Evolutionary conservation across 2,797 vertebrate genomes (phyloP), one percentile per base, ranked within the genome.

Genomic region (Poeciliopsis turneri): DNA sequence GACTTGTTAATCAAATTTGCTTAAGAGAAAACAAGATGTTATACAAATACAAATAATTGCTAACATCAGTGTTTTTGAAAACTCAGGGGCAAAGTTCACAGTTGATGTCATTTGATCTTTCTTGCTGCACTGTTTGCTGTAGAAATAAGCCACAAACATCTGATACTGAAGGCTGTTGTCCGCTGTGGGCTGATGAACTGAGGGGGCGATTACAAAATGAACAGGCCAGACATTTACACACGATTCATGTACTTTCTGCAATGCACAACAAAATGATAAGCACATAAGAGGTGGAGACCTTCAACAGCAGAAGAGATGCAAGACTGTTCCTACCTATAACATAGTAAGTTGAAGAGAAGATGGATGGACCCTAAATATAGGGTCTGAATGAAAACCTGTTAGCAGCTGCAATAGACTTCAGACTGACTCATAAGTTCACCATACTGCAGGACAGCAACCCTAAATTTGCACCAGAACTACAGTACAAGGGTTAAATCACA

Each of bases 151-250:
- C 78, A 82, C 61, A 78, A 83, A 85, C 75, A 86, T 82, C 74
- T 81, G 76, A 84, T 70, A 82, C 59, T 49, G 23, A 80, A 78
- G 61, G 53, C 84, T 6, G 68, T 36, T 79, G 86, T 79, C 82
- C 69, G 84, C 74, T 74, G 53, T 79, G 83, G 72, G 85, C 79
- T 57, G 74, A 45, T 77, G 82, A 88, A 57, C 78, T 33, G 47
- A 69, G 45, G 20, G 78, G 53, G 57, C 64, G 18, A 71, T 77
- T 57, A 66, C 41, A 81, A 74, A 90, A 79, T 81, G 45, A 80
- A 28, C 68, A 80, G 82, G 53, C 55, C 78, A 72, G 57, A 64
- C n/a, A 59, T 79, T 87, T 81, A 86, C 15, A 30, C 68, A 83
- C 2, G 41, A 82, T 74, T 86, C 81, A 82, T 87, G 88, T 80